A percentile compares a stretch with the other conserved stretches of the same genome.
Conservation (phyloP, 2,888 invertebrate species). For the Acleris sparsana region DNA sequence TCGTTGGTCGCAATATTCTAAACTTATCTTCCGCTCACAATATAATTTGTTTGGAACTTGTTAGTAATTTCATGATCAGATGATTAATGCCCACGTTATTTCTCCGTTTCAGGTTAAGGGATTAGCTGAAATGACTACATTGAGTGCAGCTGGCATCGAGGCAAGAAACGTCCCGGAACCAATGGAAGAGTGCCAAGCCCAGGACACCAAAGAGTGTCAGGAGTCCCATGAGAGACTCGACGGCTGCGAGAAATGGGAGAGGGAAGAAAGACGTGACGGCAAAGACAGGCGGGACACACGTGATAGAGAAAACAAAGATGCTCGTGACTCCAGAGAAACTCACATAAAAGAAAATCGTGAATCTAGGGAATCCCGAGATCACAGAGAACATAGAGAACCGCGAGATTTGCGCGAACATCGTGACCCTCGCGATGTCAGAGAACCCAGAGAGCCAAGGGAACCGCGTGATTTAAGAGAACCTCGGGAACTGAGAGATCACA, state of each 20-base stretch:
- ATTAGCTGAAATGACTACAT: slow-evolving; percentile 95
- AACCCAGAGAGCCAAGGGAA: slow-evolving; percentile 55
- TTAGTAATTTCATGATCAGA: not conserved
- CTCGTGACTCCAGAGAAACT: slow-evolving; percentile 61
- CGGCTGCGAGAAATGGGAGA: slow-evolving; percentile 63
- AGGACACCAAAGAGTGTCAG: slow-evolving; percentile 64
- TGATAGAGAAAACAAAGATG: slow-evolving; percentile 69
- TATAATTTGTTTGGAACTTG: too few relatives aligned
- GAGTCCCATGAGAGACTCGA: slow-evolving; percentile 68
- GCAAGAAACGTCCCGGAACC: slow-evolving; percentile 76
- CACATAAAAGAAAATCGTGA: slow-evolving; percentile 63
- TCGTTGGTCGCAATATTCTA: too few relatives aligned
- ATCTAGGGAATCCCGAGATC: slow-evolving; percentile 46
- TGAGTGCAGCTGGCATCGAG: slow-evolving; percentile 86
- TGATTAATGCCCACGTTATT: too few relatives aligned
- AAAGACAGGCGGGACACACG: slow-evolving; percentile 65
- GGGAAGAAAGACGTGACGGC: slow-evolving; percentile 67
- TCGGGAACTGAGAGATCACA: slow-evolving; percentile 58
- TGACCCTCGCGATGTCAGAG: slow-evolving; percentile 56
- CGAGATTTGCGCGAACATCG: slow-evolving; percentile 60
- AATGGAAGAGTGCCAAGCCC: slow-evolving; percentile 76
- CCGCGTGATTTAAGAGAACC: slow-evolving; percentile 61
- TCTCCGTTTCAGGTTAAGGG: slow-evolving; percentile 87
- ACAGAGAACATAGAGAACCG: slow-evolving; percentile 56
- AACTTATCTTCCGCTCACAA: too few relatives aligned